Percentiles rank a stretch among this genome's conserved stretches.
phyloP scores from a whole-genome alignment of 1,140 invertebrate species.

The Mylabris phalerata region DNA sequence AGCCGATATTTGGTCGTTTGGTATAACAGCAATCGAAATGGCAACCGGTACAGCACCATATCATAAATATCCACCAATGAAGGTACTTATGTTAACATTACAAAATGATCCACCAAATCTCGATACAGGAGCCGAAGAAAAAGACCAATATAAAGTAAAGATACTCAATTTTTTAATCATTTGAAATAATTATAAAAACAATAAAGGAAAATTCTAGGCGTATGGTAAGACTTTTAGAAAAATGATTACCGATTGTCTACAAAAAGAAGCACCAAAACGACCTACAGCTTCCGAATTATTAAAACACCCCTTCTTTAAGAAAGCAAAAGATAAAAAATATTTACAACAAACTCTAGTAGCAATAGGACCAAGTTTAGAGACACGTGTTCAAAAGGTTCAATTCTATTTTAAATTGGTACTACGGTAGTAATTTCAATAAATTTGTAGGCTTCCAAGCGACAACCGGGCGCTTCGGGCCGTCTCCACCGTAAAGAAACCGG shows the following conservation, averaged over 20 bases:
- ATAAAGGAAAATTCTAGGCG: slow-evolving; percentile 42
- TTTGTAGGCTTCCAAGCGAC: slow-evolving; percentile 63
- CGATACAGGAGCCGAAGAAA: slow-evolving; percentile 91
- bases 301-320: slow-evolving; percentile 99
- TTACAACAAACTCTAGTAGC: slow-evolving; percentile 84
- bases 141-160: slow-evolving; percentile 88
- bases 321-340: slow-evolving; percentile 96
- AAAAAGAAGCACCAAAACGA: slow-evolving; percentile 91
- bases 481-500: slow-evolving; percentile 92
- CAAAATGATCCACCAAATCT: slow-evolving; percentile 97
- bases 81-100: slow-evolving; percentile 94
- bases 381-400: slow-evolving; percentile 77
- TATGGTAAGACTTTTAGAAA: slow-evolving; percentile 97
- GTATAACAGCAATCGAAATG: slow-evolving; percentile 98
- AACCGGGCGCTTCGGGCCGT: slow-evolving; percentile 85
- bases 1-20: slow-evolving; percentile 99
- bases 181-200: neutral
- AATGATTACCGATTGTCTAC: slow-evolving; percentile 89
- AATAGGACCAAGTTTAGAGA: slow-evolving; percentile 79
- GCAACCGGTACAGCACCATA: slow-evolving; percentile 98
- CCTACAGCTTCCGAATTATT: slow-evolving; percentile 95
- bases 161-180: neutral
- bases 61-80: slow-evolving; percentile 99
- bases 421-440: too few relatives aligned
- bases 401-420: neutral